Conservation (phyloP, 2,888 invertebrate genomes). For the Coenonympha arcania region DNA sequence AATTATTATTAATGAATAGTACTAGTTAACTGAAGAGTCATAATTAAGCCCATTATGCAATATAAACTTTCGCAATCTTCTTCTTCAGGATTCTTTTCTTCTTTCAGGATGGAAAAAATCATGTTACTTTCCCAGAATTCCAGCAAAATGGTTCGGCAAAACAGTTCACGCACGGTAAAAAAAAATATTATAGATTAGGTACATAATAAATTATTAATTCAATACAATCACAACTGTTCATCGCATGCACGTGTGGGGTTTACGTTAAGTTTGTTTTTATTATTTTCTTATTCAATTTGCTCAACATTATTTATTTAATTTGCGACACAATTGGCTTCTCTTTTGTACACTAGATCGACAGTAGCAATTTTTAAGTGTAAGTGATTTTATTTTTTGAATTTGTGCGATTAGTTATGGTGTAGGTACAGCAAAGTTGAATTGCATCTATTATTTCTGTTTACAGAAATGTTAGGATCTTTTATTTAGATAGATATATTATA, state of each 20-base stretch:
- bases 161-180: constrained; percentile 90
- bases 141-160: constrained; percentile 91
- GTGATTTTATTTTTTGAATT: no score
- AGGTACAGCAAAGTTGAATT: no score
- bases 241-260: constrained; percentile 73
- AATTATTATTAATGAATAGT: no score
- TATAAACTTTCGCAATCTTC: no score
- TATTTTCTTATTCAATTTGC: constrained; percentile 31
- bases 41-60: no score
- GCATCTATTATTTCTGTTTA: no score
- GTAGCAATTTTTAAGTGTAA: no score
- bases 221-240: constrained; percentile 68
- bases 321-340: constrained; percentile 18
- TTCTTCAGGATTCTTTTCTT: neutral
- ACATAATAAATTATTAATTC: constrained; percentile 69
- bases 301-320: constrained; percentile 23
- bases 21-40: no score
- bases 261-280: constrained; percentile 38
- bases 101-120: constrained; percentile 86
- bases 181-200: constrained; percentile 80
- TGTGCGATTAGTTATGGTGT: no score
- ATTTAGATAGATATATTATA: no score
- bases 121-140: constrained; percentile 91
- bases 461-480: no score
- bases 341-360: constrained; percentile 2